Evolutionary conservation across 2,888 invertebrate species (phyloP), one percentile per base, ranked within the genome.

Genomic region (Spisula subtruncata): DNA sequence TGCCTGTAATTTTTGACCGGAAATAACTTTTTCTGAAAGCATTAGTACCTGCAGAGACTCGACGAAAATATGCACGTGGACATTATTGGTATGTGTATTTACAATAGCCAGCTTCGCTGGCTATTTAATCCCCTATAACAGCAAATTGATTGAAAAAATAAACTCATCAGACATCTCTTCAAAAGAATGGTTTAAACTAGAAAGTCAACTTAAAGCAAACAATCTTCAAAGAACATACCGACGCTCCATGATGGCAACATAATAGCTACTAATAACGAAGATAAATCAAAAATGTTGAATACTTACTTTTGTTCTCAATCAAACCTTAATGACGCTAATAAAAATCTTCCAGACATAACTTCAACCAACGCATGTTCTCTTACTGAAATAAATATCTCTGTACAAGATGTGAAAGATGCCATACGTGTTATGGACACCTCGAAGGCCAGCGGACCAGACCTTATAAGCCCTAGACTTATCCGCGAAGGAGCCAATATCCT

Each of bases 161-260:
- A 85, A 85, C 18, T 29, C 1, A 32, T 20, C 56, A 1, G 48
- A 35, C 12, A 46, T 18, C n/a, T 20, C 0, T 25, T 1, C 82
- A 35, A 81, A 81, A 66, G 10, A 41, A 20, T 86, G 81, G 46
- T 86, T 41, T 20, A 86, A 86, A 48, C 35, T 60, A 66, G 32
- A 81, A 32, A 86, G 81, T 66, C 35, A n/a, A n/a, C n/a, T n/a
- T n/a, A n/a, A n/a, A n/a, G n/a, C 4, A 46, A n/a, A 20, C 48
- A n/a, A n/a, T n/a, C n/a, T n/a, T n/a, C n/a, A n/a, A 48, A 1
- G 10, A 0, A 29, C 2, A 48, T 81, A 46, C 46, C 16, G 25
- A 16, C 25, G 4, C 6, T n/a, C n/a, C n/a, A n/a, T n/a, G n/a
- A n/a, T n/a, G n/a, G n/a, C n/a, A n/a, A n/a, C n/a, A n/a, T n/a